Evolutionary conservation across 2,888 invertebrate genomes (phyloP).

Genomic region (Lasioglossum morio): DNA sequence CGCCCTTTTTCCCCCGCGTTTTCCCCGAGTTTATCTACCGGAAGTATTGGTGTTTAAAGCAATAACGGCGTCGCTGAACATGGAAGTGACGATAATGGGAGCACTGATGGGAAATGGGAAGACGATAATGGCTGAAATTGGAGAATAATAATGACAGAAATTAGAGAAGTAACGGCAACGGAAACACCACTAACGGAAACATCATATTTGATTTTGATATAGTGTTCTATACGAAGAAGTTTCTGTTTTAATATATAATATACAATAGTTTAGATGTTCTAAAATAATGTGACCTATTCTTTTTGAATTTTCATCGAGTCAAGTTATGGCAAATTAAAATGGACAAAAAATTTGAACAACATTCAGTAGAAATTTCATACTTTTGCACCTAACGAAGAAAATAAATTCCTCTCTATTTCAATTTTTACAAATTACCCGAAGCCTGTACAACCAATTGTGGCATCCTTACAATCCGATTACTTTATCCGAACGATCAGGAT

Average conservation of each 20-base stretch:
- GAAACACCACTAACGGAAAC: background rate
- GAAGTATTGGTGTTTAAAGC: slow-evolving; percentile 4
- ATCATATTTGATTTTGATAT: background rate
- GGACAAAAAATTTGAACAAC: no score
- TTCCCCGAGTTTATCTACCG: background rate
- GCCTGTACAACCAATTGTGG: no score
- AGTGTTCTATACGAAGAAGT: background rate
- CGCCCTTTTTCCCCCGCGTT: background rate
- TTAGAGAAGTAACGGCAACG: slow-evolving; percentile 19
- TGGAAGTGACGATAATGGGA: slow-evolving; percentile 17
- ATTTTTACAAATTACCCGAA: background rate
- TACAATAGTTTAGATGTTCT: no score
- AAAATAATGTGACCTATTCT: no score
- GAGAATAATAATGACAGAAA: slow-evolving; percentile 35
- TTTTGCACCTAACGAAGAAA: no score
- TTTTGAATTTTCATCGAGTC: no score
- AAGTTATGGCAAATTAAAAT: no score
- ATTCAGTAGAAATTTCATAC: no score
- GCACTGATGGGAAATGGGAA: slow-evolving; percentile 14
- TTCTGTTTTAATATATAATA: background rate
- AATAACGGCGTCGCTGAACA: slow-evolving; percentile 3
- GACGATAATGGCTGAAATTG: slow-evolving; percentile 30
- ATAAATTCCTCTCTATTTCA: background rate
- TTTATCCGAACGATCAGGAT: background rate
- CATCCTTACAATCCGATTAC: background rate